Evolutionary conservation across 2,888 invertebrate species (phyloP), one percentile per base, ranked within the genome.

Genomic region (Drosophila stalkeri): DNA sequence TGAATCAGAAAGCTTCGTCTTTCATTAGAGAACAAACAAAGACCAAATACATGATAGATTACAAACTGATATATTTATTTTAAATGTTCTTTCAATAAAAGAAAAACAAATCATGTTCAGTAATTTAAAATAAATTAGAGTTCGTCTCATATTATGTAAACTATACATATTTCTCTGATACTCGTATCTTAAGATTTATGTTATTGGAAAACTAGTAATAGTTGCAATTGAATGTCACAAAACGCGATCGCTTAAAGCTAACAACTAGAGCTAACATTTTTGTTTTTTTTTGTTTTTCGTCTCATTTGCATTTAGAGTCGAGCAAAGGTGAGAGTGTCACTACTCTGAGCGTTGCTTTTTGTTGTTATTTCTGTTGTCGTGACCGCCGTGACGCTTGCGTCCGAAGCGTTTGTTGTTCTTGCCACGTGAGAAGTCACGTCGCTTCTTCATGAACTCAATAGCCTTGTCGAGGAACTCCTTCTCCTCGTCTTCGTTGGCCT

Each of bases 401-500:
- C 86, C 88, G 67, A 91, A 89, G 43, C 85, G 81, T 20, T 82
- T 85, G 65, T 84, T 86, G 46, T 87, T 84, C 75, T 90, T 85
- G 65, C 89, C 93, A 27, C 87, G 82, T 27, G 77, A 55, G 57
- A 86, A 93, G 71, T 94, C 95, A 87, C 95, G 94, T 9, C 94
- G 91, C 80, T 94, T 94, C 51, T 94, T 92, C 93, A 96, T 95
- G 77, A 95, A 94, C 72, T 95, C 95, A 0, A 94, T 92, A 31
- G 95, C 95, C 89, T 95, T 96, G 63, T 94, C 94, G 62, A 96
- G 92, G 86, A 95, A 96, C 18, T 94, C 93, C 20, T 95, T 94
- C 86, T 97, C 97, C 89, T 96, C 97, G 0, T 96, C 96, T 2
- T 95, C 96, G 92, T 96, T 95, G 2, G 97, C 91, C 0, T 95